Evolutionary conservation across 1,140 invertebrate species (phyloP), one percentile per base, ranked within the genome.

Genomic region (Drosophila watanabei): DNA sequence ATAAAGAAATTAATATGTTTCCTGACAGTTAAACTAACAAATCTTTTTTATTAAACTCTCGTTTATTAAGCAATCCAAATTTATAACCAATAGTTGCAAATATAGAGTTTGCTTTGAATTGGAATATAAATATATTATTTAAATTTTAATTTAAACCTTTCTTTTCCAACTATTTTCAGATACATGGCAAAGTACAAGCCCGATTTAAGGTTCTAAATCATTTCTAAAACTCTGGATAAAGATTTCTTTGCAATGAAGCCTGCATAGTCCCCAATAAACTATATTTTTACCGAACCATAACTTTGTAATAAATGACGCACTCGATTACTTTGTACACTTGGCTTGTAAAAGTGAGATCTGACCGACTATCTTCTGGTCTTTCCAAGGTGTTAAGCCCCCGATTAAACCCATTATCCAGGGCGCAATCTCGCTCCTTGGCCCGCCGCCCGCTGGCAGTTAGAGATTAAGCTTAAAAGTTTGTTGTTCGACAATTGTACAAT

Each of bases 141-240:
- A 1, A 2, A 11, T 32, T 20, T 20, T 9, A 35, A 9, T 8
- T 18, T 20, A 33, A 33, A 11, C 6, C 30, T 46, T 24, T 9
- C 6, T 52, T 14, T 10, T 57, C 4, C 8, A 7, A 35, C 89
- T 92, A 89, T 92, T 96, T 96, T 69, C 94, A 98, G 97, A 91
- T 97, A 98, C 90, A 98, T 99, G 94, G 95, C 97, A 86, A 98
- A 98, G 93, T 96, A 97, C 94, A 98, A 98, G 93, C 97, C 97
- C n/a, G 97, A 98, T 92, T 94, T 99, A 70, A 94, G 98, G 83
- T 98, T 97, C 93, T 98, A 95, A 96, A 18, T n/a, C 30, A 11
- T 33, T 24, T 46, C 6, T 32, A 9, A 52, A 35, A 24, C 8
- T 45, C 24, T 32, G 35, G 32, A 24, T 52, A 24, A 43, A 28